Evolutionary conservation across 2,113 vertebrate species (phyloP), one percentile per base, ranked within the genome.

Genomic region (Carassius auratus): DNA sequence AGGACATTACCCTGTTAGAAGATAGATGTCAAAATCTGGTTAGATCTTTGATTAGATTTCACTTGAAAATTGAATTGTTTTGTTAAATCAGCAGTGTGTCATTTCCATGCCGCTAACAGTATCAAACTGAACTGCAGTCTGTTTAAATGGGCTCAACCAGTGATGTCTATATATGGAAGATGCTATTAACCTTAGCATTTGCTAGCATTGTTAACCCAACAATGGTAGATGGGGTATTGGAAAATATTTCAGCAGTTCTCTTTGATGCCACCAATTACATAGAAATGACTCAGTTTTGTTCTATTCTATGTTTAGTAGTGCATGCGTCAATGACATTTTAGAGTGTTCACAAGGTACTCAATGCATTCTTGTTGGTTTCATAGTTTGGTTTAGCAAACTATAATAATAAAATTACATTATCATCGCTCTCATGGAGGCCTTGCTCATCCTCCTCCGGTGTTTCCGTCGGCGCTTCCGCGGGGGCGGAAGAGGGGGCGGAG

Each of bases 361-460:
- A 15, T 52, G 50, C 4, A 15, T 52, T 52, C 50, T 55, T 55
- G 15, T 55, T 55, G 5, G 52, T 19, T 55, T 19, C 52, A 19
- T 55, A 55, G 2, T 73, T 38, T 73, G 15, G 30, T 36, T 30
- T 33, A 77, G 2, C 75, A 33, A 10, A n/a, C 26, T 79, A 61
- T 23, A 79, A 38, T 42, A 77, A 33, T 61, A 85, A 75, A 79
- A 86, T 92, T 93, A 95, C 93, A 94, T 93, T 90, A 95, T 93
- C 92, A 93, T 93, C 57, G 93, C 93, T 84, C 94, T 91, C 85
- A 95, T 92, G 57, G 94, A 90, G 5, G 91, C 91, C 87, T 95
- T 95, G 92, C 93, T 95, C 84, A 95, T 93, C 84, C 93, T 92
- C 59, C 89, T 90, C 71, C 92, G 90, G 38, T 91, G 92, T 87